Conservation (phyloP, 1,140 invertebrate species). For the Bombyx mandarina region DNA sequence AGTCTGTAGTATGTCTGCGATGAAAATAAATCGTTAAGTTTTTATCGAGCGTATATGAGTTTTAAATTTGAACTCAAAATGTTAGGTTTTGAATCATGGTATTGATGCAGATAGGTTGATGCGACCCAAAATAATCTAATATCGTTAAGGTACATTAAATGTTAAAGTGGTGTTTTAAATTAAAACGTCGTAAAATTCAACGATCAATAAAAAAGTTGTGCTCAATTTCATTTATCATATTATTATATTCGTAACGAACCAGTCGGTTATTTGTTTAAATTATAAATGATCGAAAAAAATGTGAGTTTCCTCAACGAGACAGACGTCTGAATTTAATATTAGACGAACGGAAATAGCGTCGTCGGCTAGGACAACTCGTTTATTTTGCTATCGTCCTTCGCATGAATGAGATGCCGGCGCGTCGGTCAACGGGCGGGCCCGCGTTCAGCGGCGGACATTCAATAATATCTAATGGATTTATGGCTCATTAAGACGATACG, state of each 20-base stretch:
- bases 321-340: too few relatives aligned
- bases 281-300: too few relatives aligned
- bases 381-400: slow-evolving; percentile 46
- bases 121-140: too few relatives aligned
- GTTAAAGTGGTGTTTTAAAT: too few relatives aligned
- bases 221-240: too few relatives aligned
- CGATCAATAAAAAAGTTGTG: too few relatives aligned
- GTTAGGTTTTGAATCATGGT: not conserved
- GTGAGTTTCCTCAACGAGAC: too few relatives aligned
- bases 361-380: slow-evolving; percentile 31
- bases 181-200: too few relatives aligned
- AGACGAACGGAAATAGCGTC: slow-evolving; percentile 4
- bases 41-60: not conserved
- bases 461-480: slow-evolving; percentile 58
- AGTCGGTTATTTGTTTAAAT: too few relatives aligned
- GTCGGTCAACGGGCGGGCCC: slow-evolving; percentile 38
- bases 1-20: slow-evolving; percentile 63
- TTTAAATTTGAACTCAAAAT: not conserved
- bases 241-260: too few relatives aligned
- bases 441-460: slow-evolving; percentile 32
- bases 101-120: not conserved
- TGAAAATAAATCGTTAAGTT: slow-evolving; percentile 2
- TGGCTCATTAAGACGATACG: slow-evolving; percentile 50
- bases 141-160: too few relatives aligned
- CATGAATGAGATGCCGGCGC: slow-evolving; percentile 53